Evolutionary conservation across 2,888 invertebrate species (phyloP).

Genomic region (Dicyrtomina minuta): DNA sequence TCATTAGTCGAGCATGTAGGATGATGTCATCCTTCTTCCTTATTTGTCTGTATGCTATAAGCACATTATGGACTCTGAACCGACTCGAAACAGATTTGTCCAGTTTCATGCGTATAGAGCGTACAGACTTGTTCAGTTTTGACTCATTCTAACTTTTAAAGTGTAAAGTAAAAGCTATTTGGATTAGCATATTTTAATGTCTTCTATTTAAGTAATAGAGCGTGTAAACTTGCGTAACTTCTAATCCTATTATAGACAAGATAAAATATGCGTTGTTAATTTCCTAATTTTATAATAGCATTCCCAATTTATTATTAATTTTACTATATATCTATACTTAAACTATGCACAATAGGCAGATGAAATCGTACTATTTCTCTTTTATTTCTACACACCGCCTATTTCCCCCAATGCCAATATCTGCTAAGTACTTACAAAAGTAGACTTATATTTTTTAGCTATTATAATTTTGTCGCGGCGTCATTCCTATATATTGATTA

Average conservation of each 20-base stretch:
- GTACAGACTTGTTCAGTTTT: not conserved
- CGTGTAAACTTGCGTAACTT: conserved; percentile 4
- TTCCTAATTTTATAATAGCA: not conserved
- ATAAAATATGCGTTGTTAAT: not conserved
- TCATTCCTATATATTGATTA: no score
- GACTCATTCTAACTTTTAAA: not conserved
- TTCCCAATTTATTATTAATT: not conserved
- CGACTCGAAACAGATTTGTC: conserved; percentile 22
- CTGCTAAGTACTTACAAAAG: no score
- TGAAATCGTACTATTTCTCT: no score
- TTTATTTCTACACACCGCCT: no score
- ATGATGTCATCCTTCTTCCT: conserved; percentile 24
- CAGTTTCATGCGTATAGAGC: conserved; percentile 1
- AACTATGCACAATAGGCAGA: no score
- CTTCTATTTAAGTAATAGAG: not conserved
- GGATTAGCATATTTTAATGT: not conserved
- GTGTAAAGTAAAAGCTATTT: no score
- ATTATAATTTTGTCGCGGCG: no score
- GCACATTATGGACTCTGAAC: conserved; percentile 5
- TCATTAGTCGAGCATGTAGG: conserved; percentile 25
- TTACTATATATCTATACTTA: no score
- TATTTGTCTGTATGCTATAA: conserved; percentile 26
- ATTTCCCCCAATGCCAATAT: no score
- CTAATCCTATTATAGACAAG: conserved; percentile 8
- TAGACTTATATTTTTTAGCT: no score